phyloP scores from a whole-genome alignment of 2,888 invertebrate species.

The Electrophaes corylata region DNA sequence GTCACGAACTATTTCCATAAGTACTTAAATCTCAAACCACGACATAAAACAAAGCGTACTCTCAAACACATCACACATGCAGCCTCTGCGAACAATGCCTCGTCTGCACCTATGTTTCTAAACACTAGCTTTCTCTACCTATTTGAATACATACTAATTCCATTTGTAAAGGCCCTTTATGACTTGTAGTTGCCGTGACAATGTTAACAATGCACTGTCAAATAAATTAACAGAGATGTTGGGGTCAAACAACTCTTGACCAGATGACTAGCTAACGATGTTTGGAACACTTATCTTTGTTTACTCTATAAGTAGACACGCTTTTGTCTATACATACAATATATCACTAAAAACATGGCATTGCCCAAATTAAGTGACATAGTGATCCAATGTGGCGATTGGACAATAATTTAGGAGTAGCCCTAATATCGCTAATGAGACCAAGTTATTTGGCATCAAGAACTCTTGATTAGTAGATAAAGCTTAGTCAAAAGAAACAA shows the following conservation, averaged over 20 bases:
- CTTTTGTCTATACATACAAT: no score
- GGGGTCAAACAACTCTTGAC: slow-evolving; percentile 14
- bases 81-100: slow-evolving; percentile 46
- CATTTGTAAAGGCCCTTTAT: slow-evolving; percentile 41
- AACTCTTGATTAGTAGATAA: no score
- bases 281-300: neutral
- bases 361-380: no score
- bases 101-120: slow-evolving; percentile 48
- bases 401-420: no score
- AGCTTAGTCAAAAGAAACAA: no score
- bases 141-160: slow-evolving; percentile 40
- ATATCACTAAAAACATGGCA: no score
- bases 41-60: slow-evolving; percentile 26
- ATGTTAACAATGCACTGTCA: slow-evolving; percentile 31
- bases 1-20: neutral
- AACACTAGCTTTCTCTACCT: slow-evolving; percentile 54
- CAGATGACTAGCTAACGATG: neutral
- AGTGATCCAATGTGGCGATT: no score
- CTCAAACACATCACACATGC: slow-evolving; percentile 31
- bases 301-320: neutral
- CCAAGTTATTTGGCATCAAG: no score
- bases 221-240: slow-evolving; percentile 20
- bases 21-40: slow-evolving; percentile 11
- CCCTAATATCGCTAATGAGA: no score
- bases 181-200: slow-evolving; percentile 36